Percentiles rank a stretch among this genome's conserved stretches.
phyloP scores from a whole-genome alignment of 1,140 invertebrate species.

The Macrosteles quadrilineatus region DNA sequence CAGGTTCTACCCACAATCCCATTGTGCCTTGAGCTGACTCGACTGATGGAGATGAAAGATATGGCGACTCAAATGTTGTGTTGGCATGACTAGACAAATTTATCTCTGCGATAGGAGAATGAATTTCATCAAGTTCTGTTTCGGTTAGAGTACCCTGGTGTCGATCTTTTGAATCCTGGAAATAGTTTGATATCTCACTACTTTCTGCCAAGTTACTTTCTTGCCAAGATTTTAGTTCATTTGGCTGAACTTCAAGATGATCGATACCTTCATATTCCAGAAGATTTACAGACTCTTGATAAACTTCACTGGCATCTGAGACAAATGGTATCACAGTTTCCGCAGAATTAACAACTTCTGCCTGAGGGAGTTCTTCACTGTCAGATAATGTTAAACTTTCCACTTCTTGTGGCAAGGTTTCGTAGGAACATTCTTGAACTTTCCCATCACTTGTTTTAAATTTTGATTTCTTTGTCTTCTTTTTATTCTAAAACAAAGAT shows the following conservation, averaged over 20 bases:
- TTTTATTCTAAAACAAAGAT: constrained; percentile 25
- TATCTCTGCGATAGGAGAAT: background rate
- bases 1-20: background rate
- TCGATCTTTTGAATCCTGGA: background rate
- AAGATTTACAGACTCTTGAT: constrained; percentile 2
- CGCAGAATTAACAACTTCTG: constrained; percentile 25
- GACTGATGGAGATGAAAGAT: background rate
- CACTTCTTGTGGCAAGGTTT: constrained; percentile 21
- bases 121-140: constrained; percentile 29
- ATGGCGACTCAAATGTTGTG: constrained; percentile 30
- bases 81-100: background rate
- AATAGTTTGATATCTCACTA: constrained; percentile 2
- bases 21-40: constrained; percentile 11
- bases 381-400: constrained; percentile 20
- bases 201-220: background rate
- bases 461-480: constrained; percentile 31
- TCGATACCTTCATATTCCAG: constrained; percentile 12
- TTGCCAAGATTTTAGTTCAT: background rate
- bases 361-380: background rate
- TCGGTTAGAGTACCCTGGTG: background rate
- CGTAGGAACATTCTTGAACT: constrained; percentile 2
- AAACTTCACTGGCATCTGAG: constrained; percentile 29
- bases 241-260: background rate
- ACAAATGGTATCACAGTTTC: constrained; percentile 35
- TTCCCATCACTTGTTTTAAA: constrained; percentile 13